Percentiles rank a stretch among this genome's conserved stretches.
Evolutionary conservation across 2,797 vertebrate species (phyloP).

Genomic region (Aphelocoma californica): DNA sequence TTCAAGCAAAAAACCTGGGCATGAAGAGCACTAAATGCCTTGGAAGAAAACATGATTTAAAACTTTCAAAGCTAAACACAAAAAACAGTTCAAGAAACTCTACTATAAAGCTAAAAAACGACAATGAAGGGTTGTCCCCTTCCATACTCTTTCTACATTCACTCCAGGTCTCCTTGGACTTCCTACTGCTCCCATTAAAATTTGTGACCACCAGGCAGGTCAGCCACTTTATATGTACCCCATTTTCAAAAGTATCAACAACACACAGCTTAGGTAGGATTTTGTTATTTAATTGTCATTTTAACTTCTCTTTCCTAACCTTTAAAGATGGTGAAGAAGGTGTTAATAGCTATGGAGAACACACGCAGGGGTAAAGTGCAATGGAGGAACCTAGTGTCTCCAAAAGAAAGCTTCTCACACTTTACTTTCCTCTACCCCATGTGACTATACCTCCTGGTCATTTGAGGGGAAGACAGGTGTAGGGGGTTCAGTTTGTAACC

Average conservation of each 20-base stretch:
- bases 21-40: background rate
- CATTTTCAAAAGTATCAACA: background rate
- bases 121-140: rapidly evolving
- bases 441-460: no score
- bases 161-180: background rate
- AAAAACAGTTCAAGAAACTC: background rate
- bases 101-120: background rate
- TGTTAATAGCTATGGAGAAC: background rate
- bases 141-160: background rate
- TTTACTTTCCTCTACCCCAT: rapidly evolving
- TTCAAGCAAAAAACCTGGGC: background rate
- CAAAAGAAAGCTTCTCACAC: background rate
- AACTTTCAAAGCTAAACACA: background rate
- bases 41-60: background rate
- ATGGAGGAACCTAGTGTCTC: rapidly evolving
- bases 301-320: background rate
- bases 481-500: no score
- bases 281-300: background rate
- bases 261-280: background rate
- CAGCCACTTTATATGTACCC: background rate
- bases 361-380: background rate
- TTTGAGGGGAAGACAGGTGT: background rate
- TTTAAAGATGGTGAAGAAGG: background rate
- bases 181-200: background rate
- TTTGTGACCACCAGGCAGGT: background rate